Evolutionary conservation across 2,797 vertebrate species (phyloP), one percentile per base, ranked within the genome.

Genomic region (Centroberyx gerrardi): DNA sequence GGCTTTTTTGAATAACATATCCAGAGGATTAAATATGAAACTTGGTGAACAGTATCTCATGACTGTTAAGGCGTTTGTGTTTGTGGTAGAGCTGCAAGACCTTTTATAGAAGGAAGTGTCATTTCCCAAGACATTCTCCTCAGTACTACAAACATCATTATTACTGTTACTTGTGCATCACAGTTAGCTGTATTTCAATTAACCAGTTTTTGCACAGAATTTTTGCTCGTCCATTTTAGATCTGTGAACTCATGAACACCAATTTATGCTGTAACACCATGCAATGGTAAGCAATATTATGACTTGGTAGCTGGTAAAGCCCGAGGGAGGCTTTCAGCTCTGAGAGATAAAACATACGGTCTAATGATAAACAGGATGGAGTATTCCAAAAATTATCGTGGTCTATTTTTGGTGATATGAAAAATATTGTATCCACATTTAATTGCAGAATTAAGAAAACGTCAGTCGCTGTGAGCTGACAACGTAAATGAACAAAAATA

Each of bases 141-240:
- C 71, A 53, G 53, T 36, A 51, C 40, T 54, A 68, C 60, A 64
- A 72, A 73, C 28, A 75, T 36, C 8, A n/a, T 68, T 51, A 55
- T 29, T 59, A 40, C 15, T 27, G 18, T 74, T 64, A 63, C 27
- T 75, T 75, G 18, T 62, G 54, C 44, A 62, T 66, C 42, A 8
- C 4, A 10, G 15, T 60, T 63, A n/a, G 5, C 65, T 54, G 31
- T 9, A 42, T 10, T 70, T 51, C 3, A 31, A 36, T 76, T 80
- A 58, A 36, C 38, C 15, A 62, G 9, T 59, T 84, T 78, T 78
- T 95, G 91, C 93, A 94, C 94, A 93, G 88, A 94, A 93, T 91
- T 92, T 93, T 93, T 94, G 93, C 93, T 91, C 77, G 88, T 94
- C 92, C 86, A 90, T 93, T 93, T 96, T 54, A 51, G 66, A 40